Evolutionary conservation across 2,113 vertebrate species (phyloP).

Genomic region (Sinocyclocheilus anshuiensis): DNA sequence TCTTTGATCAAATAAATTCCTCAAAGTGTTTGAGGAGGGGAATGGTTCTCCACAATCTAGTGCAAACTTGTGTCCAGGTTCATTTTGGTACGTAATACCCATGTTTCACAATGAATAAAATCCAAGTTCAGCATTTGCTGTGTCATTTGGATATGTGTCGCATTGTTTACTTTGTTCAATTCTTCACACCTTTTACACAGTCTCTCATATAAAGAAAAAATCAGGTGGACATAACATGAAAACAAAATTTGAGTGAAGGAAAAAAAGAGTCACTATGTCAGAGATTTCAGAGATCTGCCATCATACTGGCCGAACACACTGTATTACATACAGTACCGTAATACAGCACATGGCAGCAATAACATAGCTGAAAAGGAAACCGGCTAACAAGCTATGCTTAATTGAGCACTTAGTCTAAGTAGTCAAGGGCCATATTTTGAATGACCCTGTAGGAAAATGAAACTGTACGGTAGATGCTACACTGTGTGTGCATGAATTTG

Average conservation of each 20-base stretch:
- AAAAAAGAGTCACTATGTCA: neutral
- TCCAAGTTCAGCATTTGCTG: neutral
- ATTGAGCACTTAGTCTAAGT: constrained; percentile 78
- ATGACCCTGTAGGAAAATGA: constrained; percentile 68
- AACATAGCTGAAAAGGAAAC: constrained; percentile 72
- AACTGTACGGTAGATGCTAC: constrained; percentile 63
- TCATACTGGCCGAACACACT: neutral
- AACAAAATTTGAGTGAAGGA: neutral
- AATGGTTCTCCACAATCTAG: neutral
- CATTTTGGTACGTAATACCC: neutral
- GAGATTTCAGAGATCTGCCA: neutral
- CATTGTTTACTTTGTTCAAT: neutral
- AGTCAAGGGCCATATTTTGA: constrained; percentile 70
- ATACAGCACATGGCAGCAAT: constrained; percentile 76
- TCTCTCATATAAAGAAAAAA: constrained; percentile 1
- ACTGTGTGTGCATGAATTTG: constrained; percentile 43
- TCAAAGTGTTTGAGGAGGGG: neutral
- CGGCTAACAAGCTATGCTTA: constrained; percentile 74
- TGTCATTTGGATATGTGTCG: neutral
- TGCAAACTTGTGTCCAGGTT: neutral
- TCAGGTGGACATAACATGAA: neutral
- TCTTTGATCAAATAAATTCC: neutral
- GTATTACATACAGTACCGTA: constrained; percentile 41
- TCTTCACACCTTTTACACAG: neutral
- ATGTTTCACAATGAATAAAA: neutral